Evolutionary conservation across 2,797 vertebrate genomes (phyloP).

Genomic region (Anabacerthia variegaticeps): DNA sequence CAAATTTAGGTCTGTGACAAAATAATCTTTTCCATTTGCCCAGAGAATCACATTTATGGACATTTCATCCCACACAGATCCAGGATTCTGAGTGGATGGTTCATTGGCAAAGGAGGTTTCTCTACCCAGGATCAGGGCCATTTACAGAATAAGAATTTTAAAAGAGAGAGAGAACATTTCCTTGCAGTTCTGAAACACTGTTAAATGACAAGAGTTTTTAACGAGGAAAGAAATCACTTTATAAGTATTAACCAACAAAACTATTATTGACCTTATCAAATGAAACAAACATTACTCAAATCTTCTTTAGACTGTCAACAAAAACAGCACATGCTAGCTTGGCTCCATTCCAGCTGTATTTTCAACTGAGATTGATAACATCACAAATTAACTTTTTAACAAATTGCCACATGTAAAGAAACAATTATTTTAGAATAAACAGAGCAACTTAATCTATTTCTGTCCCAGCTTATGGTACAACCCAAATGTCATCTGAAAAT

Average conservation of each 20-base stretch:
- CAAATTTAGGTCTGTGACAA: not conserved
- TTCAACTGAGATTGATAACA: too few species aligned
- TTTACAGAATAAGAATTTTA: not conserved
- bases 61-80: not conserved
- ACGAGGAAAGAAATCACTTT: not conserved
- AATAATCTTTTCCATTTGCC: not conserved
- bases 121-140: not conserved
- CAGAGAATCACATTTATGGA: not conserved
- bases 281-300: too few species aligned
- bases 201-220: not conserved
- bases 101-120: not conserved
- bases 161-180: not conserved
- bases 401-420: too few species aligned
- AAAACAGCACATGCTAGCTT: too few species aligned
- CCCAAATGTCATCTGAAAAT: too few species aligned
- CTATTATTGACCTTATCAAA: not conserved
- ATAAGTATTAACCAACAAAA: not conserved
- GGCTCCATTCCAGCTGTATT: too few species aligned
- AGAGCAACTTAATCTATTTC: too few species aligned
- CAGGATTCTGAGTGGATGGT: not conserved
- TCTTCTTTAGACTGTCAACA: too few species aligned
- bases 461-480: too few species aligned
- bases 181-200: not conserved
- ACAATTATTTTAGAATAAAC: too few species aligned
- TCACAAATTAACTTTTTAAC: too few species aligned